These are phyloP conservation scores for Anagyrus pseudococci DNA, from an alignment of 2,888 invertebrate genomes.

Conservation along the genomic window DNA sequence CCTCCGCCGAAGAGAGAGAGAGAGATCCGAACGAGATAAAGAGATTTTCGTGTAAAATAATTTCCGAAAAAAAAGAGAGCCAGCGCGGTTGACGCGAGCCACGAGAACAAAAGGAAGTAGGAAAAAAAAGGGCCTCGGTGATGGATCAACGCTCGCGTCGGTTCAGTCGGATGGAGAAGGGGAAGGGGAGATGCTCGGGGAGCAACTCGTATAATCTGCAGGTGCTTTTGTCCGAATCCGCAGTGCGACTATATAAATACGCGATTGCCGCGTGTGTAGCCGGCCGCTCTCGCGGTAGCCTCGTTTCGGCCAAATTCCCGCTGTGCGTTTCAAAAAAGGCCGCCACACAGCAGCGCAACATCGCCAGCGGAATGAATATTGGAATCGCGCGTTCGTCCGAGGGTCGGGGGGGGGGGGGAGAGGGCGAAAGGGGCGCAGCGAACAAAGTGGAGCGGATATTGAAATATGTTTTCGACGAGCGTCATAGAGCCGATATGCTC, in stretches of 20 bases:
- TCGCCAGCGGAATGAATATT: slow-evolving; percentile 48
- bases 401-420: too few species aligned
- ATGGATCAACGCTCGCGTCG: slow-evolving; percentile 10
- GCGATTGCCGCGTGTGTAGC: slow-evolving; percentile 22
- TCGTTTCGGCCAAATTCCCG: slow-evolving; percentile 32
- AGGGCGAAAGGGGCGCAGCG: slow-evolving; percentile 3
- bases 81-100: neutral
- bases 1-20: slow-evolving; percentile 37
- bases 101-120: slow-evolving; percentile 16
- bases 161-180: neutral
- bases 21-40: too few species aligned
- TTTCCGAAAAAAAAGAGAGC: slow-evolving; percentile 17
- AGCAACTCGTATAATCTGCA: slow-evolving; percentile 33
- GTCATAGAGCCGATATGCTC: slow-evolving; percentile 32
- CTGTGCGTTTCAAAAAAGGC: slow-evolving; percentile 29
- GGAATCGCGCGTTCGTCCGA: slow-evolving; percentile 46
- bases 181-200: slow-evolving; percentile 3
- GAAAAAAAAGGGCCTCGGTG: too few species aligned
- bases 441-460: slow-evolving; percentile 52
- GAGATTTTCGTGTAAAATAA: slow-evolving; percentile 20
- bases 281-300: slow-evolving; percentile 2
- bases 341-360: slow-evolving; percentile 2
- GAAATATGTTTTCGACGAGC: slow-evolving; percentile 50
- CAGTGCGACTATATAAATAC: slow-evolving; percentile 34
- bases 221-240: slow-evolving; percentile 37